phyloP scores from a whole-genome alignment of 2,113 vertebrate species.

The Solea senegalensis region DNA sequence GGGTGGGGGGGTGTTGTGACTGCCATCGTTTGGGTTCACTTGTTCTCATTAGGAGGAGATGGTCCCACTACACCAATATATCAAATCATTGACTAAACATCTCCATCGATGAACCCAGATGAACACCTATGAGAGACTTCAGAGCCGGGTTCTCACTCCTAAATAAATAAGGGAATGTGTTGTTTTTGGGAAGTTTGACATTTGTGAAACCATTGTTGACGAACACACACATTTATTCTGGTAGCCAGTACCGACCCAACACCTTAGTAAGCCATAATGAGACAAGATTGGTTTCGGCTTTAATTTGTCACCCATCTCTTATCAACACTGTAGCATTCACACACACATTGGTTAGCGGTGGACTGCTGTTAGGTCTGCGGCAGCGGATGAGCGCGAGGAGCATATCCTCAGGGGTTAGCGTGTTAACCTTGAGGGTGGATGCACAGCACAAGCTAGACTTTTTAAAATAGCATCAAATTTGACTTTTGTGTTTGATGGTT shows the following conservation, averaged over 20 bases:
- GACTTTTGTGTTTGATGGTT: neutral
- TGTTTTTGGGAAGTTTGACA: neutral
- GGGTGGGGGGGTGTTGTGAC: neutral
- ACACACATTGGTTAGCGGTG: conserved; percentile 60
- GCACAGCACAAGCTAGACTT: conserved; percentile 46
- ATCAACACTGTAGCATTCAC: conserved; percentile 31
- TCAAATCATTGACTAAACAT: too few species aligned
- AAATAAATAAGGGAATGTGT: too few species aligned
- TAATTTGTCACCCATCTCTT: conserved; percentile 1
- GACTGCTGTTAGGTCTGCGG: conserved; percentile 58
- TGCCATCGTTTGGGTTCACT: neutral
- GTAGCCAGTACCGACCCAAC: neutral
- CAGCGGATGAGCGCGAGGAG: conserved; percentile 63
- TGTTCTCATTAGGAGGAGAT: too few species aligned
- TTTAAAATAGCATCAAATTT: neutral
- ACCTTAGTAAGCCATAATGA: neutral
- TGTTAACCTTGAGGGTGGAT: conserved; percentile 64
- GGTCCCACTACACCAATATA: neutral
- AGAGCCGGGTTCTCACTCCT: neutral
- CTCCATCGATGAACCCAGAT: too few species aligned
- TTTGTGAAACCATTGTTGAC: neutral
- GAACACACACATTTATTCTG: too few species aligned
- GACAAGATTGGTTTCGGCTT: neutral
- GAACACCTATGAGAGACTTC: neutral
- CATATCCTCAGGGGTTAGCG: conserved; percentile 57